Base-by-base conservation (phyloP, 2,888 invertebrate genomes). In the Eremobia ochroleuca region DNA sequence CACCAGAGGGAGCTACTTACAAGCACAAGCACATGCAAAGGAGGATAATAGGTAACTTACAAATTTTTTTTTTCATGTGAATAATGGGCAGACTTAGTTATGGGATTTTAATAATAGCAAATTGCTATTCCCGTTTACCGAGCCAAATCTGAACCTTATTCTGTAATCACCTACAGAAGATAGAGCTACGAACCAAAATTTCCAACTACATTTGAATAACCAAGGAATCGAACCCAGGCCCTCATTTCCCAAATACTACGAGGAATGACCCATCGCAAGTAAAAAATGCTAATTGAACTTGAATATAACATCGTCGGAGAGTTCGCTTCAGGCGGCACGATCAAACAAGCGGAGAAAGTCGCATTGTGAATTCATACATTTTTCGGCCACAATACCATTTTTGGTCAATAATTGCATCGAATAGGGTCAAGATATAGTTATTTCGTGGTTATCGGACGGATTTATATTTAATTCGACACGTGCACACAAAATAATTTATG, bases 331-430 rank as follows among this genome's bases (percentile, higher is more conserved):
- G 87, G 85, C 92, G 92, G 92, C 83, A 70, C 73, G 84, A 85
- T 91, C 91, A 93, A 91, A 89, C 85, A 82, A 69, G 69, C 69
- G 83, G 91, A 89, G 92, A 93, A 90, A 92, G 91, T 88, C 82
- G 79, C 87, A 87, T 88, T 89, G 88, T 87, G 88, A 87, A 91
- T 91, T 71, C 81, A 90, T 90, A 88, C 82, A 88, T 79, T 88
- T 90, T 90, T 88, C 81, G 87, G 87, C 82, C 85, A 89, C 87
- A 87, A 82, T 88, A 83, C 92, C 90, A 87, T 90, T 91, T 92
- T 91, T 89, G 92, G 92, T 89, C 79, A 90, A 92, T 93, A 93
- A 93, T 93, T 92, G 90, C 85, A 77, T 86, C 82, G 80, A 91
- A 92, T 87, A 89, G 85, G 92, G 91, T 91, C 91, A 88, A 81